Evolutionary conservation across 2,797 vertebrate genomes (phyloP).

Genomic region (Siniperca scherzeri): DNA sequence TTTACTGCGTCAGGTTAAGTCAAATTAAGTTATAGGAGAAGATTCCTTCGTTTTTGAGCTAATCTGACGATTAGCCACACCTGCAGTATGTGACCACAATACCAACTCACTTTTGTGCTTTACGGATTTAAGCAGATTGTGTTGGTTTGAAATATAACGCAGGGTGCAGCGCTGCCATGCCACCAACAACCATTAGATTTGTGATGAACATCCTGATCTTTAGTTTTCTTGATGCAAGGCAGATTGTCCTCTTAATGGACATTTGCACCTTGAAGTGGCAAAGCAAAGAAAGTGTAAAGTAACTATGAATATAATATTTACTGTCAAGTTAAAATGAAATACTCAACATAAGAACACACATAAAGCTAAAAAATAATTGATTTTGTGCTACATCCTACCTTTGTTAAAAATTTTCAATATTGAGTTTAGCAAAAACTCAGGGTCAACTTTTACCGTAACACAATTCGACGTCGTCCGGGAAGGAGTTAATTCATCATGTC

Average conservation of each 20-base stretch:
- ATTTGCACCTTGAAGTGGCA: background rate
- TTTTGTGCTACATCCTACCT: background rate
- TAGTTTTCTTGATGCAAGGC: background rate
- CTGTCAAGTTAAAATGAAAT: background rate
- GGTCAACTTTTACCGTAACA: no score
- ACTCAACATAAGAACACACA: background rate
- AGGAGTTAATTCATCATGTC: background rate
- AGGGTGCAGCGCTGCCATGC: constrained; percentile 16
- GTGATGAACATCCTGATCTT: constrained; percentile 24
- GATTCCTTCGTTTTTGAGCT: background rate
- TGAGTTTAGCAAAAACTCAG: no score
- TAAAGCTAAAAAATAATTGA: background rate
- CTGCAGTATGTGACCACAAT: background rate
- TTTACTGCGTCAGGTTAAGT: background rate
- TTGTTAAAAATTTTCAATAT: background rate
- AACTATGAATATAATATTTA: background rate
- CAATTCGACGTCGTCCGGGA: no score
- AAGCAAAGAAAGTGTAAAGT: background rate
- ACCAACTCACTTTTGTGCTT: background rate
- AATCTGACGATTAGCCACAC: background rate
- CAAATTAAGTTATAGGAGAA: background rate
- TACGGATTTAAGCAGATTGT: constrained; percentile 6
- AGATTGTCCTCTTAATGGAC: background rate
- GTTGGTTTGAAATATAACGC: constrained; percentile 14
- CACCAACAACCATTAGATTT: constrained; percentile 26